These are phyloP conservation scores for Zosterops borbonicus DNA, from an alignment of 2,113 vertebrate genomes.

Conservation along the genomic window DNA sequence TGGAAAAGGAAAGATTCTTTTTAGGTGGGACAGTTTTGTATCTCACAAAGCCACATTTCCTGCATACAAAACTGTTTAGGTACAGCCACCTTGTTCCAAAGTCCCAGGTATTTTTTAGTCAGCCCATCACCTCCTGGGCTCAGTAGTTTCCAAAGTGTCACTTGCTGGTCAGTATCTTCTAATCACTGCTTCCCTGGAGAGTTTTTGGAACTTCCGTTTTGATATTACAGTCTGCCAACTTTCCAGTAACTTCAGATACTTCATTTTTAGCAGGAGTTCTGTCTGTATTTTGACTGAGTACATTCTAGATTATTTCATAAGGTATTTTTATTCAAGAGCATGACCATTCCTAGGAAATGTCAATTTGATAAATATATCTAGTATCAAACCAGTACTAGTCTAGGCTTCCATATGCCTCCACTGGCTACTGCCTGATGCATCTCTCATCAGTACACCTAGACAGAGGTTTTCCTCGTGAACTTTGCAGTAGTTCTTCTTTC, in stretches of 20 bases:
- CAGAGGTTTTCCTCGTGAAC: neutral
- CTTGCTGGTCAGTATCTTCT: neutral
- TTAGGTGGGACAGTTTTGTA: neutral
- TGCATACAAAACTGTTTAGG: neutral
- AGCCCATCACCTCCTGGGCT: neutral
- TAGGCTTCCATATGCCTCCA: neutral
- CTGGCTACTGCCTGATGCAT: neutral
- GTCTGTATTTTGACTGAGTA: neutral
- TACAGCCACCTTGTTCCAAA: neutral
- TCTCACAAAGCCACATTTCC: fast-evolving
- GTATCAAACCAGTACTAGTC: neutral
- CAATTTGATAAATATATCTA: neutral
- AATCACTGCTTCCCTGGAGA: neutral
- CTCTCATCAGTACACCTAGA: neutral
- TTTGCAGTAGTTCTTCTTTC: neutral
- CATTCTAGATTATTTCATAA: neutral
- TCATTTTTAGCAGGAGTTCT: neutral
- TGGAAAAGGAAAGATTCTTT: neutral
- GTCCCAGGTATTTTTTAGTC: neutral
- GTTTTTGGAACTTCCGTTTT: neutral
- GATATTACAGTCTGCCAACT: neutral
- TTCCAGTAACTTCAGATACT: neutral
- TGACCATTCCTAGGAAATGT: neutral
- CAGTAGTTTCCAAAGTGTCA: neutral
- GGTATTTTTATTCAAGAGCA: neutral